phyloP scores from a whole-genome alignment of 2,113 vertebrate species.

The Myotis yumanensis region DNA sequence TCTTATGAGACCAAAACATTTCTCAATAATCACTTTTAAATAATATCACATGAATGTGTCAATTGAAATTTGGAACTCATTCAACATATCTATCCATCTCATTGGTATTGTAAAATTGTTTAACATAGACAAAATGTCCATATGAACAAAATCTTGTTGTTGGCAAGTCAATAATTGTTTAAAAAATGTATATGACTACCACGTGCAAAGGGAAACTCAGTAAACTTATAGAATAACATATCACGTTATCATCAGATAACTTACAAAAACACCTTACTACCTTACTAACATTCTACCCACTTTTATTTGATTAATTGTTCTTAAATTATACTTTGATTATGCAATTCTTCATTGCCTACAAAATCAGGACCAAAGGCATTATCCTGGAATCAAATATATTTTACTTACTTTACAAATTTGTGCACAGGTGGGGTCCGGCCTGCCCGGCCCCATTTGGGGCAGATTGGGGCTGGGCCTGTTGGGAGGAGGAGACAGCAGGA shows the following conservation, averaged over 20 bases:
- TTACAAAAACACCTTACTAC: background rate
- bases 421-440: too few species aligned
- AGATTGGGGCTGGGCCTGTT: too few species aligned
- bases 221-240: background rate
- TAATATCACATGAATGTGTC: background rate
- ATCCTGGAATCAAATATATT: background rate
- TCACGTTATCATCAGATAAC: too few species aligned
- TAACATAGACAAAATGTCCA: background rate
- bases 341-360: background rate
- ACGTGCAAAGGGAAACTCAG: background rate
- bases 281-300: background rate
- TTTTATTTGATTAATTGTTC: background rate
- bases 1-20: background rate
- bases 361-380: constrained; percentile 13
- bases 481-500: too few species aligned
- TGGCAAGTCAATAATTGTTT: background rate
- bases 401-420: background rate
- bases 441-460: too few species aligned
- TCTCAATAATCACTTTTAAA: background rate
- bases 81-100: constrained; percentile 13
- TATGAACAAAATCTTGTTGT: background rate
- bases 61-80: background rate
- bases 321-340: background rate
- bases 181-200: background rate
- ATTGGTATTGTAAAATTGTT: background rate